Conservation (phyloP, 2,797 vertebrate genomes). For the Oreonectes daqikongensis region DNA sequence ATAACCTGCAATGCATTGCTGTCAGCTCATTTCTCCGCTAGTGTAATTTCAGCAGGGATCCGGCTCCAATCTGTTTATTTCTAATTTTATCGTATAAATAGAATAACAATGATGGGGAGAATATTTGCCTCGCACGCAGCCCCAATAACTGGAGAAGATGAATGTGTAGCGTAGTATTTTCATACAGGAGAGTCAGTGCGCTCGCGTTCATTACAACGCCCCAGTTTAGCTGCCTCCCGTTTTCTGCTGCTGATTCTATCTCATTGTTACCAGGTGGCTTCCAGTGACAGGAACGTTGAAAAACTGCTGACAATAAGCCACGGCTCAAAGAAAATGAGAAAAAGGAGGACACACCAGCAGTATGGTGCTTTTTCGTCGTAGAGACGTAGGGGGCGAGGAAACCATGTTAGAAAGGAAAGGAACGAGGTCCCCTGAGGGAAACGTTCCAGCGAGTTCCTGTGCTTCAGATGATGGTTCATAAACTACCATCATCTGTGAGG, state of each 20-base stretch:
- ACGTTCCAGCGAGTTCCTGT: slow-evolving; percentile 32
- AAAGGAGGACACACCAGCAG: slow-evolving; percentile 14
- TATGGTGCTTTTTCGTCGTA: background rate
- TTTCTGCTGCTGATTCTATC: slow-evolving; percentile 24
- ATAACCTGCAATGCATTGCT: background rate
- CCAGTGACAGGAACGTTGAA: slow-evolving; percentile 41
- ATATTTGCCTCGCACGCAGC: slow-evolving; percentile 11
- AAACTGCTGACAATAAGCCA: slow-evolving; percentile 52
- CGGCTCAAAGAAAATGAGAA: slow-evolving; percentile 33
- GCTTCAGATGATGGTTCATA: slow-evolving; percentile 39
- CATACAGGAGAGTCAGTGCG: slow-evolving; percentile 15
- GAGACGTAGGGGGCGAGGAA: slow-evolving; percentile 20
- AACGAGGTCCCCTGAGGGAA: slow-evolving; percentile 14
- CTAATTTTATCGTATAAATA: slow-evolving; percentile 33
- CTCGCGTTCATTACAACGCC: slow-evolving; percentile 25
- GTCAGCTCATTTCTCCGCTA: slow-evolving; percentile 17
- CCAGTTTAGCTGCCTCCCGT: slow-evolving; percentile 49
- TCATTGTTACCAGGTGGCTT: slow-evolving; percentile 49
- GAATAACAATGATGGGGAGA: slow-evolving; percentile 33
- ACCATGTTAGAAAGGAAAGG: slow-evolving; percentile 19
- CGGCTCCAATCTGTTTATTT: slow-evolving; percentile 38
- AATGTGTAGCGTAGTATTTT: slow-evolving; percentile 18
- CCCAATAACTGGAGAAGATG: slow-evolving; percentile 35
- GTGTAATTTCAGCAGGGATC: slow-evolving; percentile 31
- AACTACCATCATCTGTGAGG: slow-evolving; percentile 26